phyloP scores from a whole-genome alignment of 2,888 invertebrate genomes.

The Margaritifera margaritifera region DNA sequence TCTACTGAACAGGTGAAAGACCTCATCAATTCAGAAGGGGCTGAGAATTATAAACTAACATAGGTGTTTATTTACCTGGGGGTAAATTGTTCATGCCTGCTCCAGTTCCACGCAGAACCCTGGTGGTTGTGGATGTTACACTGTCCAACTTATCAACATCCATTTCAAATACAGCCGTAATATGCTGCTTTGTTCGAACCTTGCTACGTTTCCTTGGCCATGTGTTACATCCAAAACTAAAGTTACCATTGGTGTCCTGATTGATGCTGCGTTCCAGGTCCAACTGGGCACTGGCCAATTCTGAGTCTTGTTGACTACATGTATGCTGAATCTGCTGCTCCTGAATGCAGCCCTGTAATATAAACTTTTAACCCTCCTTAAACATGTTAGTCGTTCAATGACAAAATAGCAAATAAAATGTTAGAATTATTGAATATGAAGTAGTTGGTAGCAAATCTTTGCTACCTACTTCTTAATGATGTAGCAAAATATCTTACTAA shows the following conservation, averaged over 20 bases:
- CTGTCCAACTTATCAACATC: slow-evolving; percentile 22
- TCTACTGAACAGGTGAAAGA: no score
- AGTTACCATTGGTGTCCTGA: slow-evolving; percentile 31
- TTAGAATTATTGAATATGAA: no score
- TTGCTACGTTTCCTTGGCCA: slow-evolving; percentile 56
- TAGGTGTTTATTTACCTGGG: slow-evolving; percentile 29
- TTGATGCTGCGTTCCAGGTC: slow-evolving; percentile 41
- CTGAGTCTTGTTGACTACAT: slow-evolving; percentile 46
- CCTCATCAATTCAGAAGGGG: no score
- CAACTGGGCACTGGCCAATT: slow-evolving; percentile 30
- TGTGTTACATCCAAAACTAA: slow-evolving; percentile 48
- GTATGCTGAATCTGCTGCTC: slow-evolving; percentile 67
- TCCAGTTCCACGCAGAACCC: slow-evolving; percentile 46
- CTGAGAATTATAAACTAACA: no score
- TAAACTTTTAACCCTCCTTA: neutral
- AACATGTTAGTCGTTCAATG: neutral
- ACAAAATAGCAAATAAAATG: no score
- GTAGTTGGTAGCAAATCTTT: no score
- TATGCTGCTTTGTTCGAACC: slow-evolving; percentile 37
- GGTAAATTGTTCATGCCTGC: slow-evolving; percentile 46
- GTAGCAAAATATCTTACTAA: no score
- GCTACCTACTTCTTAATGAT: no score
- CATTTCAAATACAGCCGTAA: slow-evolving; percentile 46
- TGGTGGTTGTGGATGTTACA: slow-evolving; percentile 29
- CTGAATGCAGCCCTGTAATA: slow-evolving; percentile 65